Conservation (phyloP, 2,797 vertebrate genomes). For the Lepidocolaptes lacrymiger region DNA sequence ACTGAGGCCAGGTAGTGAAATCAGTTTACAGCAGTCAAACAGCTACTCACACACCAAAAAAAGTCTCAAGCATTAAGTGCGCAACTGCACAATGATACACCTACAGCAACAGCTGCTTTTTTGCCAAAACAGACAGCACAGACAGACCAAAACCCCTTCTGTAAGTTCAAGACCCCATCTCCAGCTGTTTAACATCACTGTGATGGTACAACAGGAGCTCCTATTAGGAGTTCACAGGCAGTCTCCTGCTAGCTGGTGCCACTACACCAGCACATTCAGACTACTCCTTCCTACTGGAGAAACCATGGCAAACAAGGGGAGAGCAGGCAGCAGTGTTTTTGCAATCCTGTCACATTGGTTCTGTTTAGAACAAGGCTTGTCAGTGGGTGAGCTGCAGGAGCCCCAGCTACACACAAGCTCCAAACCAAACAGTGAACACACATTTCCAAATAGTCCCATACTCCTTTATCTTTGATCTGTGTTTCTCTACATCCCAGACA, state of each 20-base stretch:
- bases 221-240: background rate
- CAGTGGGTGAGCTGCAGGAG: background rate
- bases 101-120: background rate
- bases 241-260: background rate
- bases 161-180: rapidly evolving
- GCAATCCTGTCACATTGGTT: rapidly evolving
- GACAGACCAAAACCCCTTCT: background rate
- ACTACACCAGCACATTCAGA: background rate
- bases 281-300: background rate
- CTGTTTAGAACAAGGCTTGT: background rate
- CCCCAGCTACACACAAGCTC: background rate
- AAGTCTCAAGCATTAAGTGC: background rate
- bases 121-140: rapidly evolving
- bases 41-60: background rate
- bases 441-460: background rate
- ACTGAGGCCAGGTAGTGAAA: rapidly evolving
- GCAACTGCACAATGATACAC: background rate
- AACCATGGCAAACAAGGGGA: background rate
- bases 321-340: background rate
- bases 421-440: rapidly evolving
- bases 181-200: background rate
- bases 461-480: background rate
- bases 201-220: background rate
- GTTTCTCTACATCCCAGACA: background rate
- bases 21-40: background rate